Conservation (phyloP, 2,113 vertebrate species). For the Sinocyclocheilus anshuiensis region DNA sequence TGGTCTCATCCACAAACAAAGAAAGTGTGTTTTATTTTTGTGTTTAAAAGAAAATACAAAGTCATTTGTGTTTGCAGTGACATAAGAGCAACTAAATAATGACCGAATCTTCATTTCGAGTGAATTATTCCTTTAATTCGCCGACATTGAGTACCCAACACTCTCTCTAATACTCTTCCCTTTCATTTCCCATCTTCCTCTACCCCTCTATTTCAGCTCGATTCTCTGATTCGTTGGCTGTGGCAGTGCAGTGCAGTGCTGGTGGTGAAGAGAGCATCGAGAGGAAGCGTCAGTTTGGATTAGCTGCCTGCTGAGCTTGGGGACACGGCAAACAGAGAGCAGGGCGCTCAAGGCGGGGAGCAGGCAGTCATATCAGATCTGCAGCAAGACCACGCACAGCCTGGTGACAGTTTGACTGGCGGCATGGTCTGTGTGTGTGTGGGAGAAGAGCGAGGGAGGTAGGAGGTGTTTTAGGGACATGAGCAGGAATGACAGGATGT, state of each 20-base stretch:
- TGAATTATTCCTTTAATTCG: neutral
- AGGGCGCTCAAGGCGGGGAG: conserved; percentile 30
- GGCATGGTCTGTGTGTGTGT: conserved; percentile 73
- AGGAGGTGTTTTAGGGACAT: conserved; percentile 38
- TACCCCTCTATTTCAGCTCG: neutral
- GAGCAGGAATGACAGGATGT: conserved; percentile 78
- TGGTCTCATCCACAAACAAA: neutral
- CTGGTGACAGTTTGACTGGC: conserved; percentile 92
- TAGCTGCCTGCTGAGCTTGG: conserved; percentile 84
- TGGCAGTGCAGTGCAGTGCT: conserved; percentile 28
- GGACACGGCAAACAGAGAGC: conserved; percentile 67
- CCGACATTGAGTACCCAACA: neutral
- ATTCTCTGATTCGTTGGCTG: neutral
- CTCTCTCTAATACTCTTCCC: neutral
- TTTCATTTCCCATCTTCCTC: conserved; percentile 1
- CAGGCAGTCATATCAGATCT: conserved; percentile 85
- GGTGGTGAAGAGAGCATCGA: conserved; percentile 89
- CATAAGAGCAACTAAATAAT: neutral
- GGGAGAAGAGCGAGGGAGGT: conserved; percentile 39
- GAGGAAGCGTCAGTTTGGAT: conserved; percentile 87
- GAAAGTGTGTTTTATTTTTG: too few relatives aligned
- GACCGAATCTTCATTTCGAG: neutral
- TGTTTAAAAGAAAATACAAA: neutral
- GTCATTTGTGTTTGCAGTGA: too few relatives aligned
- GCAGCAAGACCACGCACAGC: conserved; percentile 83